Evolutionary conservation across 2,797 vertebrate species (phyloP).

Genomic region (Sebastes vulpes): DNA sequence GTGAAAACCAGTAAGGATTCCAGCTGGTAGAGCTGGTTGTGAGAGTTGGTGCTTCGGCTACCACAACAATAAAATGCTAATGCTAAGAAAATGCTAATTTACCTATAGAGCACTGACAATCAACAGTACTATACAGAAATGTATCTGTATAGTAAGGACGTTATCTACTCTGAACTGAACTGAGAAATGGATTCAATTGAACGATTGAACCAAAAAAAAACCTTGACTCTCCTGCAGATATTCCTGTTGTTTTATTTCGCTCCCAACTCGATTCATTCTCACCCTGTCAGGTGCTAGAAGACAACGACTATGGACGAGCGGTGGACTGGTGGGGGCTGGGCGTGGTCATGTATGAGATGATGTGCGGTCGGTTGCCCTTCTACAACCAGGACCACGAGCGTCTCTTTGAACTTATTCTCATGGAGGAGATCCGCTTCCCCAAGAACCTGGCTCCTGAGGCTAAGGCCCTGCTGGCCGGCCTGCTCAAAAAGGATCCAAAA

Average conservation of each 20-base stretch:
- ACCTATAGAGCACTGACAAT: background rate
- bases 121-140: background rate
- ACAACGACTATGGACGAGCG: conserved; percentile 94
- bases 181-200: background rate
- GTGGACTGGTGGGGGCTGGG: conserved; percentile 99
- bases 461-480: conserved; percentile 90
- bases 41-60: background rate
- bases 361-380: conserved; percentile 95
- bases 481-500: conserved; percentile 96
- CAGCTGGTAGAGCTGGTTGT: background rate
- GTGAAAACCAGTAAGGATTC: background rate
- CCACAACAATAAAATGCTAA: too few species aligned
- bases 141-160: too few species aligned
- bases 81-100: background rate
- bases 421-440: conserved; percentile 96
- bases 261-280: background rate
- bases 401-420: conserved; percentile 96
- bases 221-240: background rate
- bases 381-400: conserved; percentile 98
- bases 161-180: too few species aligned
- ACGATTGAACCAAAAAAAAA: background rate
- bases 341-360: conserved; percentile 98
- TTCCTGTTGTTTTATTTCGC: background rate
- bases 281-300: conserved; percentile 90
- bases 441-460: conserved; percentile 93